A percentile compares a stretch with the other conserved stretches of the same genome.
Conservation (phyloP, 2,888 invertebrate genomes). For the Micoletzkya japonica region DNA sequence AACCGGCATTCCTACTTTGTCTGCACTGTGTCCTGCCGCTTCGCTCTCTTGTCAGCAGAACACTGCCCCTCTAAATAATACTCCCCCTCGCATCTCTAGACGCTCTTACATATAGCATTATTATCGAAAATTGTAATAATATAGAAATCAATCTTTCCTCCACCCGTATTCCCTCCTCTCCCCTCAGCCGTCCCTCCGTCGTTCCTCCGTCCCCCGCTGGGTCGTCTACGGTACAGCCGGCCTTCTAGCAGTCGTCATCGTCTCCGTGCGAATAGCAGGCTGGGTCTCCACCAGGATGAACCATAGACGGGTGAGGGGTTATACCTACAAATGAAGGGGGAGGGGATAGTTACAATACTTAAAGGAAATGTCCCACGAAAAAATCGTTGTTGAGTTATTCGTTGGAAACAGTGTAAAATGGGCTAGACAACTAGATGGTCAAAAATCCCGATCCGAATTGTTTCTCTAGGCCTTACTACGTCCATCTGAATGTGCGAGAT, state of each 20-base stretch:
- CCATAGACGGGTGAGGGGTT: slow-evolving; percentile 3
- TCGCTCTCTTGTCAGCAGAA: not conserved
- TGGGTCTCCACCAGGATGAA: slow-evolving; percentile 25
- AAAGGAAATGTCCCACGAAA: too few species aligned
- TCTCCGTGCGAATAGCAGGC: slow-evolving; percentile 13
- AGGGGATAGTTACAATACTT: too few species aligned
- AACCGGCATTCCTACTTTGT: not conserved
- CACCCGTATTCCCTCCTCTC: not conserved
- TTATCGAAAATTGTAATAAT: not conserved
- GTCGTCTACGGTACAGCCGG: slow-evolving; percentile 20
- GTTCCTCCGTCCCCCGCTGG: slow-evolving; percentile 16
- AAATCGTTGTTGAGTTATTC: too few species aligned
- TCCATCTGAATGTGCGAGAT: not conserved
- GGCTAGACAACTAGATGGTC: too few species aligned
- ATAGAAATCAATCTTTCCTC: too few species aligned
- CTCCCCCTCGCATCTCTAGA: not conserved
- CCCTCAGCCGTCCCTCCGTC: slow-evolving; percentile 8
- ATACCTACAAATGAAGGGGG: too few species aligned
- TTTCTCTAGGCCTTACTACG: not conserved
- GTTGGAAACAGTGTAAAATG: too few species aligned
- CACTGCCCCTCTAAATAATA: not conserved
- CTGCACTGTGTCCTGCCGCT: not conserved
- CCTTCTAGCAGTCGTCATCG: slow-evolving; percentile 7
- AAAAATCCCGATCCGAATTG: not conserved
- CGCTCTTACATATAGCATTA: too few species aligned